These are phyloP conservation scores for Taenaris catops DNA, from an alignment of 2,888 invertebrate species.

Conservation along the genomic window DNA sequence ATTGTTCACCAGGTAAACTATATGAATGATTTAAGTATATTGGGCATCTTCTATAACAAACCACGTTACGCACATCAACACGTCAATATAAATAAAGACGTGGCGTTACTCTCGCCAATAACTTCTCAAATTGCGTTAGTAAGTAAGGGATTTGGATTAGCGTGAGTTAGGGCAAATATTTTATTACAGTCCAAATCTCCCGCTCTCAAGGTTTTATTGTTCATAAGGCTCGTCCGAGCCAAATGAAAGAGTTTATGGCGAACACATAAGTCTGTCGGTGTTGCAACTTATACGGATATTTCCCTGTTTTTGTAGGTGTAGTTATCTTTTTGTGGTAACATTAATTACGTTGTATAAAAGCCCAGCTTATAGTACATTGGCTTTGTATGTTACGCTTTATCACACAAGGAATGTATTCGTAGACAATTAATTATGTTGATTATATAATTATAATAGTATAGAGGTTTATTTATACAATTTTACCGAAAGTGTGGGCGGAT, in stretches of 20 bases:
- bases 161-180: slow-evolving; percentile 78
- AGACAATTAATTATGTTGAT: too few relatives aligned
- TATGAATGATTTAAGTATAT: too few relatives aligned
- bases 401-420: too few relatives aligned
- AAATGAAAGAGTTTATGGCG: slow-evolving; percentile 79
- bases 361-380: too few relatives aligned
- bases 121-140: slow-evolving; percentile 76
- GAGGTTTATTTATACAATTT: too few relatives aligned
- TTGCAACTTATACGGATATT: slow-evolving; percentile 50
- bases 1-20: too few relatives aligned
- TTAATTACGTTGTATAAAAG: neutral
- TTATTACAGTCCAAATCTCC: slow-evolving; percentile 79
- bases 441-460: too few relatives aligned
- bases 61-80: slow-evolving; percentile 6
- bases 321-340: slow-evolving; percentile 17
- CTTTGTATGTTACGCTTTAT: too few relatives aligned
- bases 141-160: slow-evolving; percentile 77
- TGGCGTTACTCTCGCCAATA: slow-evolving; percentile 46
- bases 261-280: slow-evolving; percentile 69
- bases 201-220: slow-evolving; percentile 79
- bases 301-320: slow-evolving; percentile 34
- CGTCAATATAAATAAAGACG: slow-evolving; percentile 19
- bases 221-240: slow-evolving; percentile 79
- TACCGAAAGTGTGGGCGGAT: too few relatives aligned
- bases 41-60: neutral